Percentiles rank a stretch among this genome's conserved stretches.
Evolutionary conservation across 2,888 invertebrate genomes (phyloP).

Genomic region (Dusona sp.): DNA sequence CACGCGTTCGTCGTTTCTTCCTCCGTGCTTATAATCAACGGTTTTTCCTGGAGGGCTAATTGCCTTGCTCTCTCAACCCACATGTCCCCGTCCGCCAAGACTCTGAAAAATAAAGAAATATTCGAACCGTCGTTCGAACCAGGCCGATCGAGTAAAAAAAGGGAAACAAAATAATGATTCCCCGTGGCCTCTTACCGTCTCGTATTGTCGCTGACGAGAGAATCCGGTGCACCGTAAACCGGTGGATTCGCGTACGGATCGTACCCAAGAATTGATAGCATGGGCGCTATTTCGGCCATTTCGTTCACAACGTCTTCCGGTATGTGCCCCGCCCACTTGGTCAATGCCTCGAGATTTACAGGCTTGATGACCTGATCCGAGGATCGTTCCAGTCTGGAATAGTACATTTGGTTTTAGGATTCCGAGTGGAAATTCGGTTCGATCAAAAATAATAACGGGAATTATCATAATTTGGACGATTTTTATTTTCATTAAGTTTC

Average conservation of each 20-base stretch:
- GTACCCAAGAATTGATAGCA: slow-evolving; percentile 96
- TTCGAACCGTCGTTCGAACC: slow-evolving; percentile 9
- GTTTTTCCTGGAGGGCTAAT: slow-evolving; percentile 75
- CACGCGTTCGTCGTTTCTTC: slow-evolving; percentile 81
- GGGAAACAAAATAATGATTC: neutral
- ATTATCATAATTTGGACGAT: neutral
- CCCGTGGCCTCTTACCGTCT: slow-evolving; percentile 75
- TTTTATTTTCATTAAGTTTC: neutral
- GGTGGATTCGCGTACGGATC: slow-evolving; percentile 99
- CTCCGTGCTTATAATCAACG: slow-evolving; percentile 74
- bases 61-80: slow-evolving; percentile 82
- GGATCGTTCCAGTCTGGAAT: slow-evolving; percentile 95
- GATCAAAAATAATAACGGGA: neutral
- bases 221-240: slow-evolving; percentile 94
- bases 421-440: neutral
- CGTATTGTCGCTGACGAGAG: slow-evolving; percentile 90
- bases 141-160: neutral
- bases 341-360: slow-evolving; percentile 97
- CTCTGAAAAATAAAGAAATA: slow-evolving; percentile 74
- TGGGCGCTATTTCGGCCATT: slow-evolving; percentile 97
- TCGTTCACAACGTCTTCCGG: slow-evolving; percentile 96
- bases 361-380: slow-evolving; percentile 99
- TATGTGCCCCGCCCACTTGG: slow-evolving; percentile 96
- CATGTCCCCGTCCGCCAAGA: slow-evolving; percentile 80
- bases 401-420: neutral